phyloP scores from a whole-genome alignment of 1,140 invertebrate species.

The Drosophila eugracilis region DNA sequence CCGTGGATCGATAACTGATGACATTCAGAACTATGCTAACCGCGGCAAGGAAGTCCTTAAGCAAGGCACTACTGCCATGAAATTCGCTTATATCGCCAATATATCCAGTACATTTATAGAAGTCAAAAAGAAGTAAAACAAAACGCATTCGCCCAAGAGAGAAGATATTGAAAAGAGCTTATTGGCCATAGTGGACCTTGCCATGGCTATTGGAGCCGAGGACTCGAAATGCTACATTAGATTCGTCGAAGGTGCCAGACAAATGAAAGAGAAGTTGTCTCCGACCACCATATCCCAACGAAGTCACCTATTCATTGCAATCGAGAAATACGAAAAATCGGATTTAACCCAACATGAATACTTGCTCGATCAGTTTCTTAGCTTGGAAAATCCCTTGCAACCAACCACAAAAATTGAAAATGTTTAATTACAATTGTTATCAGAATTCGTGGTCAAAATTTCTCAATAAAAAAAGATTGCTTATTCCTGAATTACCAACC shows the following conservation, averaged over 20 bases:
- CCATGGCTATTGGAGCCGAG: background rate
- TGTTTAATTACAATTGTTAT: background rate
- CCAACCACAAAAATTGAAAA: too few species aligned
- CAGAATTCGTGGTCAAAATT: constrained; percentile 7
- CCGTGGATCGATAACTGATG: constrained; percentile 1
- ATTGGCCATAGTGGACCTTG: constrained; percentile 2
- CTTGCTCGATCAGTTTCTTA: background rate
- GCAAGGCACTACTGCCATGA: background rate
- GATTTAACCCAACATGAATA: background rate
- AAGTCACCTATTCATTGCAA: constrained; percentile 3
- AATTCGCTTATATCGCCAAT: background rate
- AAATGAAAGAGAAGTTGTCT: constrained; percentile 16
- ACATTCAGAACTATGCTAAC: constrained; percentile 1
- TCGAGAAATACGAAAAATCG: background rate
- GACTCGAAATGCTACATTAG: constrained; percentile 11
- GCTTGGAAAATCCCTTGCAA: constrained; percentile 4
- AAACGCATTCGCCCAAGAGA: background rate
- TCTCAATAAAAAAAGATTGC: too few species aligned
- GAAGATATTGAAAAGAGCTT: background rate
- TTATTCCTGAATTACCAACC: too few species aligned
- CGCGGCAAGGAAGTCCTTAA: background rate
- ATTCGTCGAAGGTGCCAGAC: constrained; percentile 4
- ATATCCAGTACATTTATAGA: background rate
- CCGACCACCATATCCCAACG: constrained; percentile 3
- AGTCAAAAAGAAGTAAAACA: background rate